phyloP scores from a whole-genome alignment of 2,797 vertebrate genomes.

The Neosilurus hyrtlii region DNA sequence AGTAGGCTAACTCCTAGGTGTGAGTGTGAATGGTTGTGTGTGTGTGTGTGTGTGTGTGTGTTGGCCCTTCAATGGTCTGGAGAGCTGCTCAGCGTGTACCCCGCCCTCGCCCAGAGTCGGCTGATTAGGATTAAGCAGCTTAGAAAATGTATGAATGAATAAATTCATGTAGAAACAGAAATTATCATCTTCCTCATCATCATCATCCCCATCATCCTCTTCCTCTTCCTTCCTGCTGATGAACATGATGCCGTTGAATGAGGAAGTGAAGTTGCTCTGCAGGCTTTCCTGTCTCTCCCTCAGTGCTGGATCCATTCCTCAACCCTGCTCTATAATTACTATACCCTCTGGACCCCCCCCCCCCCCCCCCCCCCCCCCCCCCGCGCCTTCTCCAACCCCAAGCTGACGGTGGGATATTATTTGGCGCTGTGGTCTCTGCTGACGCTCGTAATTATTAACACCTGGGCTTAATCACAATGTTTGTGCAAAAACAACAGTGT shows the following conservation, averaged over 20 bases:
- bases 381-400: not conserved
- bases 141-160: no score
- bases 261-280: constrained; percentile 24
- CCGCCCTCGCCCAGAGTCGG: no score
- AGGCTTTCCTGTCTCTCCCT: constrained; percentile 40
- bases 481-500: constrained; percentile 26
- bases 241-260: constrained; percentile 37
- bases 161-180: not conserved
- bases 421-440: constrained; percentile 31
- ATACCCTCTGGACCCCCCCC: not conserved
- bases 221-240: constrained; percentile 44
- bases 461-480: constrained; percentile 42
- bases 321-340: constrained; percentile 43
- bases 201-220: constrained; percentile 46
- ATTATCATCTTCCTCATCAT: constrained; percentile 34
- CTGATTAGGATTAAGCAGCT: no score
- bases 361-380: constrained; percentile 15
- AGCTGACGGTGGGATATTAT: constrained; percentile 36
- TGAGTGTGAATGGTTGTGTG: no score
- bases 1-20: no score
- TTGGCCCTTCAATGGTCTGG: no score
- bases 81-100: no score
- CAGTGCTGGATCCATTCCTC: constrained; percentile 21
- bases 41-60: no score
- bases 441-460: constrained; percentile 49